Evolutionary conservation across 2,888 invertebrate genomes (phyloP).

Genomic region (Orthosia cruda): DNA sequence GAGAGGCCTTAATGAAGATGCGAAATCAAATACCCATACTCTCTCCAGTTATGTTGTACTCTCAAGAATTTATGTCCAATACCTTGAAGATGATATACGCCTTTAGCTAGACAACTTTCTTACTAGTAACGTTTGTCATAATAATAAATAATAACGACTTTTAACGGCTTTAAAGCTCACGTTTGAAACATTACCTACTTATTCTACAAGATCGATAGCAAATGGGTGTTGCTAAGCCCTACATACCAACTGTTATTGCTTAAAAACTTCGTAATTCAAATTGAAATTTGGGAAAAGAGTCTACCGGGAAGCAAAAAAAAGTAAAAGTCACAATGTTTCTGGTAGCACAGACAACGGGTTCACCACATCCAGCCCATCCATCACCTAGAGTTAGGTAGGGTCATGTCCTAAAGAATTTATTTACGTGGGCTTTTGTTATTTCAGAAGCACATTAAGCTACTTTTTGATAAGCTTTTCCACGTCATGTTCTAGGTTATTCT

Average conservation of each 20-base stretch:
- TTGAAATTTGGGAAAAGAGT: too few species aligned
- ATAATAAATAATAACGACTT: constrained; percentile 55
- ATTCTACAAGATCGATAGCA: constrained; percentile 41
- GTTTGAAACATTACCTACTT: constrained; percentile 48
- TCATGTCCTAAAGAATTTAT: not conserved
- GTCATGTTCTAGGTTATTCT: not conserved
- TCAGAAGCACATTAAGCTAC: not conserved
- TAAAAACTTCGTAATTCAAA: too few species aligned
- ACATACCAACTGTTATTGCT: too few species aligned
- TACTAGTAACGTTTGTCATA: constrained; percentile 39
- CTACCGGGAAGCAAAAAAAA: too few species aligned
- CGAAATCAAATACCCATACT: not conserved
- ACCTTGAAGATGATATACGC: constrained; percentile 34
- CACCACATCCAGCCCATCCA: too few species aligned
- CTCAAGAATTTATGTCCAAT: constrained; percentile 30
- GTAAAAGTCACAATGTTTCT: too few species aligned
- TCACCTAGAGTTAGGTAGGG: too few species aligned
- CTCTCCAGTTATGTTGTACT: constrained; percentile 5
- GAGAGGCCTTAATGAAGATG: not conserved
- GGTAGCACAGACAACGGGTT: too few species aligned
- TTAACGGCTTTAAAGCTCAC: constrained; percentile 42
- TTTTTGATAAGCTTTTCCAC: not conserved
- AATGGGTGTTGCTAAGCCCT: constrained; percentile 23
- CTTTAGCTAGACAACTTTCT: constrained; percentile 48
- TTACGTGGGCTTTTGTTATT: not conserved